Percentiles rank a stretch among this genome's conserved stretches.
These are phyloP conservation scores for Paradoxurus hermaphroditus DNA, from an alignment of 2,113 vertebrate species.

Conservation along the genomic window DNA sequence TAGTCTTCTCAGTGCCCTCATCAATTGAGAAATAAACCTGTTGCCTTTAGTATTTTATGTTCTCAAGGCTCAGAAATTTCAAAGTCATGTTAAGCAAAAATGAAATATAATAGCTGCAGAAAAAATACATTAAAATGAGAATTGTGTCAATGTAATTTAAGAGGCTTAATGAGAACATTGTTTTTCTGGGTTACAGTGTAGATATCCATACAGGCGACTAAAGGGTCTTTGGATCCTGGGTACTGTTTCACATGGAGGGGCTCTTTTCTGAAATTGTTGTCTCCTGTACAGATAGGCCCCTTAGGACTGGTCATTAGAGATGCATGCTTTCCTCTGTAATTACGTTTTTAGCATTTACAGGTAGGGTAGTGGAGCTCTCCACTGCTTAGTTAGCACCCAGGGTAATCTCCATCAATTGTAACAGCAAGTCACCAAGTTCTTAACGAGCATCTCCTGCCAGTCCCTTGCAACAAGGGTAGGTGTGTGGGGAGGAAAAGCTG, in stretches of 20 bases:
- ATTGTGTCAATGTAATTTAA: neutral
- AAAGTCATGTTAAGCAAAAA: neutral
- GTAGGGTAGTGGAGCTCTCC: neutral
- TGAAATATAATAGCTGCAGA: neutral
- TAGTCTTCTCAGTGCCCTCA: neutral
- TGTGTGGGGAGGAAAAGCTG: neutral
- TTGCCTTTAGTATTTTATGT: neutral
- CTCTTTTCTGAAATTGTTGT: neutral
- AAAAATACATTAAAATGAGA: conserved; percentile 17
- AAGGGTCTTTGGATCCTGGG: neutral
- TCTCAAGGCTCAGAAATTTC: neutral
- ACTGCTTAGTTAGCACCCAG: neutral
- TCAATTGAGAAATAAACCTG: neutral
- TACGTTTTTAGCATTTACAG: neutral
- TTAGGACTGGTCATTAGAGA: neutral
- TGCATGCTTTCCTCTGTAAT: neutral
- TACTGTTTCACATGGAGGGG: neutral
- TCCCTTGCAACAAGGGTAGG: neutral
- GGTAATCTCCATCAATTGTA: neutral
- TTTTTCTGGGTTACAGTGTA: neutral
- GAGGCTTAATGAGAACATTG: neutral
- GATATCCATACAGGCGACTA: neutral
- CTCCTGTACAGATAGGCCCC: neutral
- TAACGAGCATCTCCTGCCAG: neutral
- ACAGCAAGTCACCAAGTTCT: neutral